Base-by-base conservation (phyloP, 2,113 vertebrate species). In the Steatornis caripensis region DNA sequence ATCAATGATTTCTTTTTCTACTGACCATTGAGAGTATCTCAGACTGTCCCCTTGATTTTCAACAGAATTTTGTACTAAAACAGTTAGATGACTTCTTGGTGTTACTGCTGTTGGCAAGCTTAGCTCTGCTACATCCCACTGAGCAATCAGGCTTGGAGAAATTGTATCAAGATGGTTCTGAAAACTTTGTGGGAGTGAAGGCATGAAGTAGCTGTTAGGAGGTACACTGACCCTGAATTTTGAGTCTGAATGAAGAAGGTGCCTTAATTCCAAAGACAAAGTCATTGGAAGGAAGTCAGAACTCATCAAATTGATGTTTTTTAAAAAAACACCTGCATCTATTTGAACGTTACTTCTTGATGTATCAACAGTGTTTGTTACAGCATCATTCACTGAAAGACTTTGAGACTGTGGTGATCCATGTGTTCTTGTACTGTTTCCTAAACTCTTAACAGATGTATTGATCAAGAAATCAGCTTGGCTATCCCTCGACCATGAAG, bases 261-360 rank as follows among this genome's bases (percentile, higher is more conserved):
- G 71, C 51, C 55, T 66, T 60, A 92, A 90, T 87, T 97, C 95
- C 62, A 95, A 94, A 93, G 96, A 70, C 37, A 55, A 36, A 32
- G 75, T 69, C 24, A 23, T 26, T 79, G 77, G 61, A 75, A 93
- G 19, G 27, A 95, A 87, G 46, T 84, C 74, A 72, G 93, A 94
- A 77, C 24, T 91, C 11, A 39, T 2, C 2, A 20, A 84, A 69
- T 12, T 24, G 27, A 53, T 12, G 24, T 10, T 82, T 89, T 53
- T 82, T 4, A 83, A 80, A 93, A 90, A 75, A 62, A 1, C 12
- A 86, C 23, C 53, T 84, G 69, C 16, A 61, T 80, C 30, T 65
- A 65, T 83, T 16, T 93, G 70, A 82, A 77, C n/a, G 65, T 88
- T 48, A 46, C 26, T 92, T 89, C 49, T 84, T 74, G 46, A 43